These are phyloP conservation scores for Chloroclysta siterata DNA, from an alignment of 2,888 invertebrate species.

Conservation along the genomic window DNA sequence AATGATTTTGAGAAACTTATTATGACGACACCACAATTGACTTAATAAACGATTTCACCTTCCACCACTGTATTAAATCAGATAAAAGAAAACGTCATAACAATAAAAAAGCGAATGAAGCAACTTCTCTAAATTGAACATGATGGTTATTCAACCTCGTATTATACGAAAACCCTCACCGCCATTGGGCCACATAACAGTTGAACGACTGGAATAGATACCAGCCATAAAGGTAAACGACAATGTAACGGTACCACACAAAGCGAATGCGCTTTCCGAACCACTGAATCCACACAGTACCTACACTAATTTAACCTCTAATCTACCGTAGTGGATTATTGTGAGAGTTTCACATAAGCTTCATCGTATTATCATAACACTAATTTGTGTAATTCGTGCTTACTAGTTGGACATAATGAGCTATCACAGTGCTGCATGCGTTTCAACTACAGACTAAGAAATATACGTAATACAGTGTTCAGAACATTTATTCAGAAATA, in stretches of 20 bases:
- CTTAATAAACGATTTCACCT: not conserved
- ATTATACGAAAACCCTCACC: not conserved
- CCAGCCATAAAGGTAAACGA: slow-evolving; percentile 15
- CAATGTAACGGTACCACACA: slow-evolving; percentile 51
- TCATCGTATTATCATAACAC: slow-evolving; percentile 14
- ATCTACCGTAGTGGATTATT: slow-evolving; percentile 25
- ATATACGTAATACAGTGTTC: too few species aligned
- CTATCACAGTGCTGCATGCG: too few species aligned
- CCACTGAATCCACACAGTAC: slow-evolving; percentile 54
- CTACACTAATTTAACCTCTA: slow-evolving; percentile 47
- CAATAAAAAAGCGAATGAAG: not conserved
- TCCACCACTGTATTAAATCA: too few species aligned
- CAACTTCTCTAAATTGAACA: not conserved
- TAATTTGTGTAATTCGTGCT: slow-evolving; percentile 8
- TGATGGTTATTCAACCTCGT: slow-evolving; percentile 3
- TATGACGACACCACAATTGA: not conserved
- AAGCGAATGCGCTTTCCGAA: slow-evolving; percentile 57
- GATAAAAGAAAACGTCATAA: not conserved
- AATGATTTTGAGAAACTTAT: not conserved
- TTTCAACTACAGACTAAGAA: too few species aligned
- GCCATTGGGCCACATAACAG: slow-evolving; percentile 14
- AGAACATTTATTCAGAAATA: too few species aligned
- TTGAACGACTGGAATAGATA: slow-evolving; percentile 14
- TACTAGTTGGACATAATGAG: slow-evolving; percentile 7
- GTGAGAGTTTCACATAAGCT: slow-evolving; percentile 25